Evolutionary conservation across 2,113 vertebrate genomes (phyloP), one percentile per base, ranked within the genome.

Genomic region (Dunckerocampus dactyliophorus): DNA sequence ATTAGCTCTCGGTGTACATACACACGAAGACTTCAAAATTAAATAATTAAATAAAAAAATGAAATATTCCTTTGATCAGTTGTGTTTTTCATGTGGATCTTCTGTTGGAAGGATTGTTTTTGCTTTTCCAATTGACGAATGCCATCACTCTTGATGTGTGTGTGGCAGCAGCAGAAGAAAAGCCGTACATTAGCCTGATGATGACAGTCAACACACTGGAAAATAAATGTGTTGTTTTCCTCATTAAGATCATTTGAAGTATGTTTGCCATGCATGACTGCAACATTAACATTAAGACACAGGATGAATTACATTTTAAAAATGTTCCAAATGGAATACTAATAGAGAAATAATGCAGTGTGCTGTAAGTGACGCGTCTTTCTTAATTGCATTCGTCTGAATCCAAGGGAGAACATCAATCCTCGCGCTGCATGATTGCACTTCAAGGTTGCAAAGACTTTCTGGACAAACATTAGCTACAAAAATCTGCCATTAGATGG

Each of bases 331-430:
- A 56, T 42, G 37, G 37, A 21, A 55, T 19, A 20, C 53, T 21
- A 42, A 56, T 42, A 42, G 34, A 56, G 12, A 56, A 56, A 56
- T 37, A 55, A 55, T 42, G n/a, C 54, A 21, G 19, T 1, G 39
- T 43, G 39, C 13, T 43, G 11, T 14, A 43, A 43, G 39, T 39
- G 13, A 39, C 12, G 2, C 19, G 14, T 42, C 37, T 15, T 20
- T 42, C 20, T 12, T 21, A 56, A 42, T 39, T n/a, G 14, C 20
- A 34, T 55, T 55, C n/a, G 8, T 42, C 42, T 42, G 34, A 34
- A 21, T 37, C 31, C 8, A 1, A n/a, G 37, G 13, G 54, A 20
- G 11, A 42, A 6, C 6, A 42, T 42, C 54, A 10, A 20, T 56
- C 34, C 34, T 55, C 1, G 11, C 1, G 20, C n/a, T 21, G 19